A percentile compares a stretch with the other conserved stretches of the same genome.
These are phyloP conservation scores for Oncorhynchus tshawytscha DNA, from an alignment of 2,113 vertebrate species.

Conservation along the genomic window DNA sequence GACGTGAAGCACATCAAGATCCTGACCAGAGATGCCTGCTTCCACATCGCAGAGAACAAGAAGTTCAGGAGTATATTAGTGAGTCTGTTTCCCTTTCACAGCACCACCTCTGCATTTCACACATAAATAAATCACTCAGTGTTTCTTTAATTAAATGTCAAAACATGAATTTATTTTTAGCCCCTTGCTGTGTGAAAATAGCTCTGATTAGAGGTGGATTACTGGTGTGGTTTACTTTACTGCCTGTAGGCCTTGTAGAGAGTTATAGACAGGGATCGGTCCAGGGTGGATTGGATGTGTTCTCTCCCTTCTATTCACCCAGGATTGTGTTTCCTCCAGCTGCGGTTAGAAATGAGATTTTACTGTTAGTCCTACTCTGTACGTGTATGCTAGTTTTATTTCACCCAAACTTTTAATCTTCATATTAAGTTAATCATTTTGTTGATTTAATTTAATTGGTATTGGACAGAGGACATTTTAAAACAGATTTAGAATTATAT, in stretches of 20 bases:
- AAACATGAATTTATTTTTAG: slow-evolving; percentile 41
- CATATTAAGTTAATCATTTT: too few relatives aligned
- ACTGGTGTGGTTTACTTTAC: neutral
- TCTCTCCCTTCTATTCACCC: slow-evolving; percentile 19
- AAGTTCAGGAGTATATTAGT: slow-evolving; percentile 97
- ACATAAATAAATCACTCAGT: slow-evolving; percentile 58
- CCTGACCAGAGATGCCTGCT: slow-evolving; percentile 91
- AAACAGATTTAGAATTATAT: too few relatives aligned
- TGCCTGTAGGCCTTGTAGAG: slow-evolving; percentile 28
- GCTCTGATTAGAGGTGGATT: slow-evolving; percentile 47
- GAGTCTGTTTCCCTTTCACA: slow-evolving; percentile 70
- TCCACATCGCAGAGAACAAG: slow-evolving; percentile 96
- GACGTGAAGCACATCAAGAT: slow-evolving; percentile 99
- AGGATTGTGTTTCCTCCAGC: slow-evolving; percentile 3
- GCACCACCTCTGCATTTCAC: slow-evolving; percentile 52
- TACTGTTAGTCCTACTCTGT: neutral
- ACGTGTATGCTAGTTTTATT: neutral
- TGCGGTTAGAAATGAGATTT: neutral
- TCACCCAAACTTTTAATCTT: too few relatives aligned
- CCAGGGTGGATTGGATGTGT: slow-evolving; percentile 18
- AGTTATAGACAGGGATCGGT: slow-evolving; percentile 26
- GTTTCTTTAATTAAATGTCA: slow-evolving; percentile 60
- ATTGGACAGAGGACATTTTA: too few relatives aligned
- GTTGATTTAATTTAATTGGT: too few relatives aligned
- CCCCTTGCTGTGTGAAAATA: slow-evolving; percentile 41